These are phyloP conservation scores for Spizella passerina DNA, from an alignment of 2,797 vertebrate species.

Conservation along the genomic window DNA sequence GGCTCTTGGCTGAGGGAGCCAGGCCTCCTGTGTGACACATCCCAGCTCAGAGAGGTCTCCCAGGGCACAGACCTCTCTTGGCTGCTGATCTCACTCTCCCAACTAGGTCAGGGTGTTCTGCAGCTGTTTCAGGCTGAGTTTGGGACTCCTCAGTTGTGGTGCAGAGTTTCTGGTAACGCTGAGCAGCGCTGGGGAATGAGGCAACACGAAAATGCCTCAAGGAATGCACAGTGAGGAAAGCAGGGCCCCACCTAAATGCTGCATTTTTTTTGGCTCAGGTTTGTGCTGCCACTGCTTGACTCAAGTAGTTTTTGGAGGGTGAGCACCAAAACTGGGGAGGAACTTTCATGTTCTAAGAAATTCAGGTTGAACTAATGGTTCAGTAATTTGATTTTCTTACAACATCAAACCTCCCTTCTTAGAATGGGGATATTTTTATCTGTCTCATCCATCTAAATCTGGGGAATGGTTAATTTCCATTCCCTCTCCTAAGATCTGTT, in stretches of 20 bases:
- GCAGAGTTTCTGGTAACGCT: background rate
- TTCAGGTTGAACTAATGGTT: background rate
- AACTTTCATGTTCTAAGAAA: background rate
- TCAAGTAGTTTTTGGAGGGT: background rate
- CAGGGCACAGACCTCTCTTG: background rate
- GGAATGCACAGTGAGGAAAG: background rate
- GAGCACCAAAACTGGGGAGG: background rate
- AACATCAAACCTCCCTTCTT: background rate
- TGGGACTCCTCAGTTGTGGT: background rate
- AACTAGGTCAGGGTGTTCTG: background rate
- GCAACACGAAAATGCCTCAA: conserved; percentile 33
- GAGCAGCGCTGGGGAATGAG: background rate
- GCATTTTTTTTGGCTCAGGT: background rate
- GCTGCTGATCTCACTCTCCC: background rate
- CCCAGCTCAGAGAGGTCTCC: background rate
- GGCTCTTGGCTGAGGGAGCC: background rate
- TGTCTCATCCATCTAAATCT: background rate
- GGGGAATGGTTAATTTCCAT: background rate
- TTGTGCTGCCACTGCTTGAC: background rate
- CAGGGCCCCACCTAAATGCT: background rate
- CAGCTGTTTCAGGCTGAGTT: background rate
- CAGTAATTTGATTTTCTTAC: background rate
- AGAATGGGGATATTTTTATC: background rate
- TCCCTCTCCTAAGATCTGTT: background rate
- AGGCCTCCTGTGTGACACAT: background rate